A percentile compares a stretch with the other conserved stretches of the same genome.
These are phyloP conservation scores for Dasyurus viverrinus DNA, from an alignment of 2,113 vertebrate species.

Conservation along the genomic window DNA sequence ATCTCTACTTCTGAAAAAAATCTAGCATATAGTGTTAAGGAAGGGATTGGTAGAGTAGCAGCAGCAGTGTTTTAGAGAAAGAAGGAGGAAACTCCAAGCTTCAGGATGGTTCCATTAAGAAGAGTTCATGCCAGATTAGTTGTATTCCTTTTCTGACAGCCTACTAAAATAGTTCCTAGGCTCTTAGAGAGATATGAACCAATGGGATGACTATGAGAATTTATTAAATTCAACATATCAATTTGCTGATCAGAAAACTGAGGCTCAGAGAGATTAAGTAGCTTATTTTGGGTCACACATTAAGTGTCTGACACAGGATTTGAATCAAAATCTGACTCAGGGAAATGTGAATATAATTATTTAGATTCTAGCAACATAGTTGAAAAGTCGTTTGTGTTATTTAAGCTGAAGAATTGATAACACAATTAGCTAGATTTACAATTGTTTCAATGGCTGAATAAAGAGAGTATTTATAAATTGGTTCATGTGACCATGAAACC, in stretches of 20 bases:
- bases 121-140: neutral
- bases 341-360: neutral
- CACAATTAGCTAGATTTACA: neutral
- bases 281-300: neutral
- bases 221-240: neutral
- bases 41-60: neutral
- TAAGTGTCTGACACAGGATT: neutral
- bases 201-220: neutral
- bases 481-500: neutral
- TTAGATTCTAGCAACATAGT: neutral
- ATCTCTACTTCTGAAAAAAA: too few species aligned
- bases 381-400: neutral
- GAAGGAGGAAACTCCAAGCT: neutral
- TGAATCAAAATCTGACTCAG: neutral
- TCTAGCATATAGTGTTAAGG: neutral
- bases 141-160: neutral
- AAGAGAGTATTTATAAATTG: neutral
- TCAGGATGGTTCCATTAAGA: neutral
- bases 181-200: neutral
- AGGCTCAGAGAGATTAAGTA: neutral
- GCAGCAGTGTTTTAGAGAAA: neutral
- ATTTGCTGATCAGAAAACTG: neutral
- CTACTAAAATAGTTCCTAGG: neutral
- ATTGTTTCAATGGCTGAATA: neutral
- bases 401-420: neutral